A percentile compares a stretch with the other conserved stretches of the same genome.
Evolutionary conservation across 1,140 invertebrate species (phyloP).

Genomic region (Epicauta chinensis): DNA sequence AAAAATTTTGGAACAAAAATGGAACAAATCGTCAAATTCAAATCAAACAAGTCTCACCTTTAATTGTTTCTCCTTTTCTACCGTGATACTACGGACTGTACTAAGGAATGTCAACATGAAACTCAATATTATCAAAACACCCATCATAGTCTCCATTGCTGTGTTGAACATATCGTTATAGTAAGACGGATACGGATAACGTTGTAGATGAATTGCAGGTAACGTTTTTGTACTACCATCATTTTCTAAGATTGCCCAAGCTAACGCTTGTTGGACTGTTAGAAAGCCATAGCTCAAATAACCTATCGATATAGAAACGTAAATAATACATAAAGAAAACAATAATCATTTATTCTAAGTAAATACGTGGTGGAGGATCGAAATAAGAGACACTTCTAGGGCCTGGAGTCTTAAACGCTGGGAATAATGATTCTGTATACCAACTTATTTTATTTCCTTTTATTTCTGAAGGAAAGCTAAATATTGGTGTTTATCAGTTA

Average conservation of each 20-base stretch:
- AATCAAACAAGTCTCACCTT: slow-evolving; percentile 44
- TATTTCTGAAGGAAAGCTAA: slow-evolving; percentile 53
- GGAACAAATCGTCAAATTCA: neutral
- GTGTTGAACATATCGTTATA: slow-evolving; percentile 62
- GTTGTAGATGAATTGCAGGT: slow-evolving; percentile 46
- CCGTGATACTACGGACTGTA: slow-evolving; percentile 62
- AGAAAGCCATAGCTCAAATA: slow-evolving; percentile 65
- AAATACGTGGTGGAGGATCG: no score
- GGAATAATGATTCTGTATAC: slow-evolving; percentile 60
- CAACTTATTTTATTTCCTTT: no score
- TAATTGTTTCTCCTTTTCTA: slow-evolving; percentile 57
- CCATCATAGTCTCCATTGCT: slow-evolving; percentile 63
- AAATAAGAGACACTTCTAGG: no score
- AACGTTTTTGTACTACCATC: slow-evolving; percentile 30
- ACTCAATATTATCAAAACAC: slow-evolving; percentile 68
- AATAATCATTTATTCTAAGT: no score
- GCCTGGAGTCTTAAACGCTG: slow-evolving; percentile 25
- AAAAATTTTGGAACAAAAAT: no score
- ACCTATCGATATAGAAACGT: slow-evolving; percentile 44
- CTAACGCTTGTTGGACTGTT: slow-evolving; percentile 58
- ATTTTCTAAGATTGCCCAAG: slow-evolving; percentile 38
- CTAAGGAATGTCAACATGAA: slow-evolving; percentile 73
- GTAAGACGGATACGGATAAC: slow-evolving; percentile 71
- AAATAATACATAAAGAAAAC: no score
- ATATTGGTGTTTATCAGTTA: slow-evolving; percentile 3